Evolutionary conservation across 30 jellyfish, hydroid and myxozoan genomes (phyloP).

Genomic region (Aurelia aurita): DNA sequence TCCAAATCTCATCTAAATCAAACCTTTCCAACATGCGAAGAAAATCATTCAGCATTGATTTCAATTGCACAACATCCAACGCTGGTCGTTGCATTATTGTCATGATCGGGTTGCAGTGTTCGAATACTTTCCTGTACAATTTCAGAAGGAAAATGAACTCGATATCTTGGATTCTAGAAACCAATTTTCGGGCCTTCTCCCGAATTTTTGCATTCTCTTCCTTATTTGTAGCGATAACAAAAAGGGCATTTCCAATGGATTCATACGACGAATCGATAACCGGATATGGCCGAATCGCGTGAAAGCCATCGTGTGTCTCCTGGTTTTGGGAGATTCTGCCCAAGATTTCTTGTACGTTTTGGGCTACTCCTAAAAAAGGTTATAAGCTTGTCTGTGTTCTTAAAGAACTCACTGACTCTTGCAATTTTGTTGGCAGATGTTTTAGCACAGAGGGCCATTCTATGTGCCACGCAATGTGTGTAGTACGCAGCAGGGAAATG

Average conservation of each 20-base stretch:
- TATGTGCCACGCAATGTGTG: no score
- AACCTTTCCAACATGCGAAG: background rate
- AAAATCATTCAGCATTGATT: background rate
- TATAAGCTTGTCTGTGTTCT: no score
- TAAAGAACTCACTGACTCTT: no score
- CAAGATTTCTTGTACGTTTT: conserved; percentile 23
- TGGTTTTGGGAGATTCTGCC: conserved; percentile 45
- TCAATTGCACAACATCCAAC: conserved; percentile 1
- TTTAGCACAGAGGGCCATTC: no score
- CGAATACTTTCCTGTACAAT: background rate
- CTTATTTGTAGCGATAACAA: no score
- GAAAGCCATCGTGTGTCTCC: conserved; percentile 43
- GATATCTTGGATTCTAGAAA: background rate
- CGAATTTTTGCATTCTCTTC: no score
- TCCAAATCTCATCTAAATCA: conserved; percentile 12
- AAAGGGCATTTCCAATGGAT: background rate
- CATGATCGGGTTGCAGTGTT: conserved; percentile 15
- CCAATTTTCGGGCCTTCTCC: background rate
- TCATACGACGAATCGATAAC: conserved; percentile 18
- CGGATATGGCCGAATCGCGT: conserved; percentile 26
- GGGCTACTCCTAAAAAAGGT: conserved; percentile 40
- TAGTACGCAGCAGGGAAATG: no score
- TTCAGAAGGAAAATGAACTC: background rate
- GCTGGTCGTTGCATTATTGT: conserved; percentile 17
- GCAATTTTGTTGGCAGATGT: no score